Percentiles rank a stretch among this genome's conserved stretches.
Conservation (phyloP, 1,140 invertebrate genomes). For the Caenorhabditis inopinata region DNA sequence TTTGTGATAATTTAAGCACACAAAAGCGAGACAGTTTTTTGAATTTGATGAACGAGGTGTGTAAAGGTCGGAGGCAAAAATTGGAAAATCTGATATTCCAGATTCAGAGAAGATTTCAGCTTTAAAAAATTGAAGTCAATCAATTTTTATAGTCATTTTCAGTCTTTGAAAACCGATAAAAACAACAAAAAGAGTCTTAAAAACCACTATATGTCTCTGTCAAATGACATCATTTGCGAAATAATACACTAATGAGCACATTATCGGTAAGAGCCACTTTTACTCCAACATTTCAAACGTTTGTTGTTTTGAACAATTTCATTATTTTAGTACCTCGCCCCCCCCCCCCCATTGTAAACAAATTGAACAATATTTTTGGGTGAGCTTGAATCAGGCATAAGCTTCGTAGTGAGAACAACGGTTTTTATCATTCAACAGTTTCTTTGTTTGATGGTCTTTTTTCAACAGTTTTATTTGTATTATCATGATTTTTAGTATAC, state of each 20-base stretch:
- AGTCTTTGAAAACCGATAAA: neutral
- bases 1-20: conserved; percentile 18
- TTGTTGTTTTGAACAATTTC: neutral
- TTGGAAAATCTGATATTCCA: neutral
- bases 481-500: no score
- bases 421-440: no score
- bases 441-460: no score
- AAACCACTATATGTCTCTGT: no score
- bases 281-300: neutral
- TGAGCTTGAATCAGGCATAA: no score
- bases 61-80: neutral
- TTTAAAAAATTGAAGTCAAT: neutral
- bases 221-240: conserved; percentile 10
- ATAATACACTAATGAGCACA: neutral
- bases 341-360: no score
- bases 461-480: no score
- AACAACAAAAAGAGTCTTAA: neutral
- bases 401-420: no score
- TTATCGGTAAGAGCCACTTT: neutral
- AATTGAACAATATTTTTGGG: no score
- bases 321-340: no score
- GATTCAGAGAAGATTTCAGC: neutral
- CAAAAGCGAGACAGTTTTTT: conserved; percentile 20
- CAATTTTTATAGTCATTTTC: no score
- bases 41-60: neutral